Percentiles rank a stretch among this genome's conserved stretches.
phyloP scores from a whole-genome alignment of 2,797 vertebrate genomes.

The Holocentrus rufus region DNA sequence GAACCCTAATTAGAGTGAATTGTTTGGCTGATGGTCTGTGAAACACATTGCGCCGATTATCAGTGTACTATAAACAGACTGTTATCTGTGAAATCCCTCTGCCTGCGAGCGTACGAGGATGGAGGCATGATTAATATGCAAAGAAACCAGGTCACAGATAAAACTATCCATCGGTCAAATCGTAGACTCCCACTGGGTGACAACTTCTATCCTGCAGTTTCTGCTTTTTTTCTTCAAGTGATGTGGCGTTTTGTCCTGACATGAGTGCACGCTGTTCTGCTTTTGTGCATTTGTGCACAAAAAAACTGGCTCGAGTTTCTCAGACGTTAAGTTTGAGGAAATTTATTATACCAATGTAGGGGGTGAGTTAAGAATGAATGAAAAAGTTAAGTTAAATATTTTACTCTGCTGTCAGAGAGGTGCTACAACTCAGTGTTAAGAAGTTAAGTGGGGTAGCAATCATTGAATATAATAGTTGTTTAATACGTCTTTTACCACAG shows the following conservation, averaged over 20 bases:
- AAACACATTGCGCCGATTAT: conserved; percentile 72
- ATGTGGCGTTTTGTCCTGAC: conserved; percentile 19
- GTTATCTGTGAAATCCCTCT: conserved; percentile 79
- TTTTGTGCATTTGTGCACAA: background rate
- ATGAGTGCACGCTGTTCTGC: background rate
- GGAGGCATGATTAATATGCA: conserved; percentile 76
- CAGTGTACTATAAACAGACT: conserved; percentile 55
- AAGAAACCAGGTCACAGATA: conserved; percentile 76
- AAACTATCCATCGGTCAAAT: conserved; percentile 70
- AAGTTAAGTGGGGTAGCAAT: no score
- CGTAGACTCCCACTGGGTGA: conserved; percentile 33
- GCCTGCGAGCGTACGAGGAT: conserved; percentile 55
- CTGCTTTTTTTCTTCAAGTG: background rate
- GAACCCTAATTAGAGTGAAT: conserved; percentile 71
- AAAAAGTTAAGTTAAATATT: no score
- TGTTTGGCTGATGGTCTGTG: conserved; percentile 73
- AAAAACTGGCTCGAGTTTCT: no score
- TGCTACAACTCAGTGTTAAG: no score
- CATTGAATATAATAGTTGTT: no score
- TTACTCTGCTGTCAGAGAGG: no score
- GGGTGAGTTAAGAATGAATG: no score
- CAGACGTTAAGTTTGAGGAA: no score
- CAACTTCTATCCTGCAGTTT: background rate
- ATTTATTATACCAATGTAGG: no score
- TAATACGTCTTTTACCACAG: no score